Evolutionary conservation across 37 sponge, comb jelly and placozoan genomes (phyloP).

Genomic region (Diacarnus erythraeanus): DNA sequence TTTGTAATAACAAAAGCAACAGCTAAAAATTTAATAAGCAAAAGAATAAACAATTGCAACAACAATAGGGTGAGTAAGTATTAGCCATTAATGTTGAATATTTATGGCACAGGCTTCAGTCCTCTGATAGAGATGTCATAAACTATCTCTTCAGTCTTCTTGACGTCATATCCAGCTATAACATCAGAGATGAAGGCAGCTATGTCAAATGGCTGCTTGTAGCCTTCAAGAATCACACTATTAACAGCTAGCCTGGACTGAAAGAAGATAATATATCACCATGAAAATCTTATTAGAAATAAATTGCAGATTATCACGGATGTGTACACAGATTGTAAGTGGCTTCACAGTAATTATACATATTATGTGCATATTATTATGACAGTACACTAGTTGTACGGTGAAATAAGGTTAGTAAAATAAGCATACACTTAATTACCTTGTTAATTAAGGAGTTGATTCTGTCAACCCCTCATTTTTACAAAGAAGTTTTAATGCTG

Average conservation of each 20-base stretch:
- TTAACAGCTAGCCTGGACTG: constrained; percentile 79
- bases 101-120: constrained; percentile 27
- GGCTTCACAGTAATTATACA: background rate
- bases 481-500: too few relatives aligned
- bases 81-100: too few relatives aligned
- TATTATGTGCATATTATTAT: background rate
- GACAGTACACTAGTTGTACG: background rate
- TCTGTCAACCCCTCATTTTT: too few relatives aligned
- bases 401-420: too few relatives aligned
- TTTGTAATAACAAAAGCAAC: too few relatives aligned
- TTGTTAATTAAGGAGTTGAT: too few relatives aligned
- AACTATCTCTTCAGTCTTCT: constrained; percentile 83
- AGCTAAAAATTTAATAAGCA: too few relatives aligned
- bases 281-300: too few relatives aligned
- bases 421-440: background rate
- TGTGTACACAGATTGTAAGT: background rate
- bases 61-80: background rate
- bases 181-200: constrained; percentile 63
- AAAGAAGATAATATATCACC: too few relatives aligned
- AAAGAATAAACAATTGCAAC: too few relatives aligned
- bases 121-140: constrained; percentile 83
- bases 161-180: constrained; percentile 75
- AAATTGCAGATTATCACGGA: too few relatives aligned
- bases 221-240: constrained; percentile 73
- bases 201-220: constrained; percentile 61